Conservation (phyloP, 2,888 invertebrate species). For the Hypolimnas misippus region DNA sequence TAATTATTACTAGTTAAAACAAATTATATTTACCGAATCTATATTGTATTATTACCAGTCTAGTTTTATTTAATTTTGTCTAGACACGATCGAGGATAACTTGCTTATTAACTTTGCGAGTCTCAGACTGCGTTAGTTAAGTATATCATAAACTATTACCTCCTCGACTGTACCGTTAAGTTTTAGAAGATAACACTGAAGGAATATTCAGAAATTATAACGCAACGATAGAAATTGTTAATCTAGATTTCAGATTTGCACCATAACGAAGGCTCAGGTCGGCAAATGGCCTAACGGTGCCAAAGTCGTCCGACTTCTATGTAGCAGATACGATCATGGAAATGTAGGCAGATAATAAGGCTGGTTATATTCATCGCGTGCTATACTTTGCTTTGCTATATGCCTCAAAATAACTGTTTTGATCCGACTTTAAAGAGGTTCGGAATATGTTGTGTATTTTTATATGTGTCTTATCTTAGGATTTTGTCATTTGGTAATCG, state of each 20-base stretch:
- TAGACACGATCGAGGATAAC: neutral
- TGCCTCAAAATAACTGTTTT: too few relatives aligned
- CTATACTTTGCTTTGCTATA: neutral
- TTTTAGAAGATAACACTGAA: neutral
- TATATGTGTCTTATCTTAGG: too few relatives aligned
- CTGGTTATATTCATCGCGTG: neutral
- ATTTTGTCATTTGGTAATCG: too few relatives aligned
- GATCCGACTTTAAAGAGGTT: too few relatives aligned
- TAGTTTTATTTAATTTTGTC: neutral
- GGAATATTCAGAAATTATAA: constrained; percentile 12
- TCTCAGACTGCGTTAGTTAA: too few relatives aligned
- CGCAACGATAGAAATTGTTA: constrained; percentile 8
- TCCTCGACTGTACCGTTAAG: neutral
- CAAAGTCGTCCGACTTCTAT: constrained; percentile 25
- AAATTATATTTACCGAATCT: neutral
- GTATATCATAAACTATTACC: neutral
- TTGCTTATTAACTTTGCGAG: neutral
- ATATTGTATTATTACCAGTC: neutral
- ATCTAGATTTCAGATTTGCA: constrained; percentile 27
- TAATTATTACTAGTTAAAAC: too few relatives aligned
- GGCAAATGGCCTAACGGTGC: constrained; percentile 32
- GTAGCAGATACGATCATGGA: neutral
- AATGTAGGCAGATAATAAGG: constrained; percentile 5
- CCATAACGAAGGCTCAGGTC: constrained; percentile 22
- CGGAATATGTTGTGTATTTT: too few relatives aligned